These are phyloP conservation scores for Drosophila elegans DNA, from an alignment of 1,140 invertebrate species.

Conservation along the genomic window DNA sequence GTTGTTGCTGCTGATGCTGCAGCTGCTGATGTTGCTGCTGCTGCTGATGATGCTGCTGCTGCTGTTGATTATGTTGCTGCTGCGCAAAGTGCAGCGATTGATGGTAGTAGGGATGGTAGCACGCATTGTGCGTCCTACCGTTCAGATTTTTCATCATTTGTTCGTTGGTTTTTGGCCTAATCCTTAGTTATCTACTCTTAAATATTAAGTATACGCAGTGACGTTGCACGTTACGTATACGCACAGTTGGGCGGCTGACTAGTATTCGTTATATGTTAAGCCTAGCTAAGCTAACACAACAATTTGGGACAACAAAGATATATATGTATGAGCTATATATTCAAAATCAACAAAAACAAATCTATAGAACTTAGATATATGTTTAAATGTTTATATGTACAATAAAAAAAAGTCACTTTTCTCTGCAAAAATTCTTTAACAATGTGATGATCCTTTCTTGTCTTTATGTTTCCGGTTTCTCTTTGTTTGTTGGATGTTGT, in stretches of 20 bases:
- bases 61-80: constrained; percentile 46
- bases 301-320: constrained; percentile 62
- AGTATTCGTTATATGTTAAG: constrained; percentile 51
- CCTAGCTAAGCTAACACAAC: constrained; percentile 43
- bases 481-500: constrained; percentile 9
- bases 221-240: constrained; percentile 68
- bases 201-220: constrained; percentile 70
- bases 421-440: constrained; percentile 2
- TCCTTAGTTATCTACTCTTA: constrained; percentile 50
- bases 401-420: constrained; percentile 40
- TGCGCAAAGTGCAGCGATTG: constrained; percentile 62
- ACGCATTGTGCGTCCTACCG: constrained; percentile 75
- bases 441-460: constrained; percentile 51
- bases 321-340: constrained; percentile 17
- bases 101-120: constrained; percentile 74
- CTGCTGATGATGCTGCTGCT: constrained; percentile 45
- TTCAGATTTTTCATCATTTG: constrained; percentile 80
- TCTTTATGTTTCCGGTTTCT: constrained; percentile 53
- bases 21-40: constrained; percentile 49
- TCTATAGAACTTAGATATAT: not conserved
- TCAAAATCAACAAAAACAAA: constrained; percentile 53
- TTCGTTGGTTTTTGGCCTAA: constrained; percentile 7
- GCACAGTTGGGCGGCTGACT: constrained; percentile 69
- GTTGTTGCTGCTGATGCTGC: constrained; percentile 56
- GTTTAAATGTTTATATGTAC: constrained; percentile 54